A percentile compares a stretch with the other conserved stretches of the same genome.
Conservation (phyloP, 2,797 vertebrate species). For the Fringilla coelebs region DNA sequence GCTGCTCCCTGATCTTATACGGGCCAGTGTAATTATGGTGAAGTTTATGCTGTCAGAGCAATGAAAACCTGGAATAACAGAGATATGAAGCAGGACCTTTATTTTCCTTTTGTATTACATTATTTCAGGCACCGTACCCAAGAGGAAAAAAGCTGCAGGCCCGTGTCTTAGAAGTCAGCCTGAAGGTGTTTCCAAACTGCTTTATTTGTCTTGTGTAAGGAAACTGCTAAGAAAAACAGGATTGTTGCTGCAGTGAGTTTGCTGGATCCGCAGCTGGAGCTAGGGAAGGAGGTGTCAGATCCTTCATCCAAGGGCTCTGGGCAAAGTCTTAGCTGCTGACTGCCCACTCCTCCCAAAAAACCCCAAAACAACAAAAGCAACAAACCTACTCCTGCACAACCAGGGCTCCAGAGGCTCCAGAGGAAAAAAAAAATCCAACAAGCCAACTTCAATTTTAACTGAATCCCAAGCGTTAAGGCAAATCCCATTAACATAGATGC, state of each 20-base stretch:
- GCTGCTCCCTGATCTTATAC: background rate
- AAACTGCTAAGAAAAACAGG: background rate
- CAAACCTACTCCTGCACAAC: background rate
- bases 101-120: background rate
- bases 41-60: background rate
- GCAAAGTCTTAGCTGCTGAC: background rate
- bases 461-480: background rate
- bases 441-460: background rate
- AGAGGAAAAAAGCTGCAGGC: background rate
- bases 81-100: constrained; percentile 1
- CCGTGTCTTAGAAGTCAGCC: background rate
- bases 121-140: background rate
- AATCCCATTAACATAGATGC: background rate
- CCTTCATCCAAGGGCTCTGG: background rate
- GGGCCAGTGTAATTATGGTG: background rate
- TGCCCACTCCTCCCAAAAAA: background rate
- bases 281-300: background rate
- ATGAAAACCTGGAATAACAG: constrained; percentile 22
- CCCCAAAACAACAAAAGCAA: background rate
- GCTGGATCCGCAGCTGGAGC: background rate
- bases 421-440: background rate
- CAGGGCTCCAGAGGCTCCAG: background rate
- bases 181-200: background rate
- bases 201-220: background rate
- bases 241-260: background rate